These are phyloP conservation scores for Nebria ingens DNA, from an alignment of 1,140 invertebrate species.

Conservation along the genomic window DNA sequence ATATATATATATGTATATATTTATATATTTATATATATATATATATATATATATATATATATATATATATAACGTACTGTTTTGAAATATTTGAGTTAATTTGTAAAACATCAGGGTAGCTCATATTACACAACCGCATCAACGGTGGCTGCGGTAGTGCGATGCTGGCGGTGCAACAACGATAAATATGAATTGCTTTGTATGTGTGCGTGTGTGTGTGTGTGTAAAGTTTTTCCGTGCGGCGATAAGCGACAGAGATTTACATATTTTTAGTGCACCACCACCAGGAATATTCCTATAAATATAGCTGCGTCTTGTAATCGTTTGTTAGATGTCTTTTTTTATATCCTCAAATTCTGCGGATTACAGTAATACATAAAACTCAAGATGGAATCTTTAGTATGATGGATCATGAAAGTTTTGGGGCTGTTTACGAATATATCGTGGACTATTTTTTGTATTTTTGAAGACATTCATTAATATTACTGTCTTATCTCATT, in stretches of 20 bases:
- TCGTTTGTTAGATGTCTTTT: no score
- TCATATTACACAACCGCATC: neutral
- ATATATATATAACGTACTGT: neutral
- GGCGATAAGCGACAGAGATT: neutral
- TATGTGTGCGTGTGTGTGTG: no score
- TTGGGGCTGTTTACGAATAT: no score
- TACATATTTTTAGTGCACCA: neutral
- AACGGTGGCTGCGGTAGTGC: no score
- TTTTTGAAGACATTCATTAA: no score
- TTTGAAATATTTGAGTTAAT: neutral
- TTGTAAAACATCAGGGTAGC: neutral
- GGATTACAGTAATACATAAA: neutral
- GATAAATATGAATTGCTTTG: no score
- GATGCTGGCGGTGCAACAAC: no score
- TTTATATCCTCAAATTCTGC: neutral
- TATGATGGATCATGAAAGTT: neutral
- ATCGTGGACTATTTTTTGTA: no score
- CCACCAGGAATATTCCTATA: neutral
- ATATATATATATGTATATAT: no score
- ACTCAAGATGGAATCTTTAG: neutral
- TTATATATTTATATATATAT: slow-evolving; percentile 4
- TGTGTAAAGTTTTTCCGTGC: no score
- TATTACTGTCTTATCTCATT: no score
- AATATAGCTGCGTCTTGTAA: neutral
- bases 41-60: slow-evolving; percentile 1